phyloP scores from a whole-genome alignment of 2,797 vertebrate genomes.

The Sebastiscus albofasciatus region DNA sequence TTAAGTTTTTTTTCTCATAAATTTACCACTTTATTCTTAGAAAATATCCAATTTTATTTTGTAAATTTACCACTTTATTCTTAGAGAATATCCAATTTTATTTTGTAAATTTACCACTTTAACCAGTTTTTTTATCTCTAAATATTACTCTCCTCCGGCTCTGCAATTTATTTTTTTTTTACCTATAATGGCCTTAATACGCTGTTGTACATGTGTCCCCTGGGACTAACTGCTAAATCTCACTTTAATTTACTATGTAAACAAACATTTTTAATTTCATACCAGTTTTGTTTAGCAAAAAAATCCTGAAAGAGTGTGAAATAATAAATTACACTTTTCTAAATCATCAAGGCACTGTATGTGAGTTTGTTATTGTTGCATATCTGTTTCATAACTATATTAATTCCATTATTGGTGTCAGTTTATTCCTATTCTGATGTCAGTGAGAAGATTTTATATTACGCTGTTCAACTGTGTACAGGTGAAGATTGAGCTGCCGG shows the following conservation, averaged over 20 bases:
- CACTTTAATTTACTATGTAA: background rate
- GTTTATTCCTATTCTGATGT: background rate
- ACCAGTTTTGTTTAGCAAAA: background rate
- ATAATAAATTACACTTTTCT: background rate
- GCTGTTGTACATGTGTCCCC: background rate
- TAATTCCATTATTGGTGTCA: background rate
- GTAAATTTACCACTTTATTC: too few species aligned
- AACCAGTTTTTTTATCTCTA: too few species aligned
- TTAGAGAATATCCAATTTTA: too few species aligned
- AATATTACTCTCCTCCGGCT: background rate
- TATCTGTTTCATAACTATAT: background rate
- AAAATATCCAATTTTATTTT: too few species aligned
- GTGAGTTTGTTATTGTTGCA: background rate
- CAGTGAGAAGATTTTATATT: background rate
- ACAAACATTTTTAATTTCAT: background rate
- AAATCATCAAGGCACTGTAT: background rate
- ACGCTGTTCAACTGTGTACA: constrained; percentile 68
- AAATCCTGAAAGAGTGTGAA: background rate
- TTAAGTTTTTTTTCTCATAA: too few species aligned
- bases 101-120: rapidly evolving
- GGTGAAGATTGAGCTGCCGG: constrained; percentile 96
- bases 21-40: too few species aligned
- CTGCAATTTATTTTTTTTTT: background rate
- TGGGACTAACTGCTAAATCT: background rate
- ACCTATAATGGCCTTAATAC: background rate